These are phyloP conservation scores for Xiphophorus maculatus DNA, from an alignment of 2,113 vertebrate genomes.

Conservation along the genomic window DNA sequence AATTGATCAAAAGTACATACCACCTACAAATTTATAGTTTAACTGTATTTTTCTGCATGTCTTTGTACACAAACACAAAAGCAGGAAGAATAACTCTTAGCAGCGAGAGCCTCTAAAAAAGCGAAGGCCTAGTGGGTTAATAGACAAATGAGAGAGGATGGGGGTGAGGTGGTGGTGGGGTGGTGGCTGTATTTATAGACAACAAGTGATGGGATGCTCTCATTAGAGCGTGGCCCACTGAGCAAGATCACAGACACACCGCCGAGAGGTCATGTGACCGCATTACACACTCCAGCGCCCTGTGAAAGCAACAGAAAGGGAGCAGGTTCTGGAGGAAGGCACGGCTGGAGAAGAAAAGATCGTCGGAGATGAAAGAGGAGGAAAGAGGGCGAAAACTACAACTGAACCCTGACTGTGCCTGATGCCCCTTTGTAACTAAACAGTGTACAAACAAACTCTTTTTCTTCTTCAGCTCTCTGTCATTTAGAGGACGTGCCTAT, in stretches of 20 bases:
- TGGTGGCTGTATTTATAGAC: conserved; percentile 79
- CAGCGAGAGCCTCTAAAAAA: not conserved
- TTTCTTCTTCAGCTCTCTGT: conserved; percentile 24
- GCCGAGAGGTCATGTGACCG: conserved; percentile 78
- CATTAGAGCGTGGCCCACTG: conserved; percentile 77
- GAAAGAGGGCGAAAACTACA: conserved; percentile 33
- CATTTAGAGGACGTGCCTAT: conserved; percentile 42
- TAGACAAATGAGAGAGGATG: conserved; percentile 31
- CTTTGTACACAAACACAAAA: not conserved
- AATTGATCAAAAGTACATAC: not conserved
- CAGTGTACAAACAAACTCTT: conserved; percentile 59
- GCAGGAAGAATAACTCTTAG: not conserved
- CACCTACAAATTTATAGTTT: too few species aligned
- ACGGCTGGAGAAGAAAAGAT: conserved; percentile 29
- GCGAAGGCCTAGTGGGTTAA: conserved; percentile 4
- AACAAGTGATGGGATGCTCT: conserved; percentile 81
- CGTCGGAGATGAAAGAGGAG: conserved; percentile 31
- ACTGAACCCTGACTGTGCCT: conserved; percentile 40
- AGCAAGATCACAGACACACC: conserved; percentile 77
- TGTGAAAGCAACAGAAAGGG: conserved; percentile 56
- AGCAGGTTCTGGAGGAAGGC: conserved; percentile 22
- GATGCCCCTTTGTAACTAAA: conserved; percentile 53
- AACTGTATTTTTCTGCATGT: too few species aligned
- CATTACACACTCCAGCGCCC: conserved; percentile 73
- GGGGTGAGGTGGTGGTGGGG: conserved; percentile 31